A percentile compares a stretch with the other conserved stretches of the same genome.
Evolutionary conservation across 1,140 invertebrate genomes (phyloP).

Genomic region (Drosophila pseudoobscura): DNA sequence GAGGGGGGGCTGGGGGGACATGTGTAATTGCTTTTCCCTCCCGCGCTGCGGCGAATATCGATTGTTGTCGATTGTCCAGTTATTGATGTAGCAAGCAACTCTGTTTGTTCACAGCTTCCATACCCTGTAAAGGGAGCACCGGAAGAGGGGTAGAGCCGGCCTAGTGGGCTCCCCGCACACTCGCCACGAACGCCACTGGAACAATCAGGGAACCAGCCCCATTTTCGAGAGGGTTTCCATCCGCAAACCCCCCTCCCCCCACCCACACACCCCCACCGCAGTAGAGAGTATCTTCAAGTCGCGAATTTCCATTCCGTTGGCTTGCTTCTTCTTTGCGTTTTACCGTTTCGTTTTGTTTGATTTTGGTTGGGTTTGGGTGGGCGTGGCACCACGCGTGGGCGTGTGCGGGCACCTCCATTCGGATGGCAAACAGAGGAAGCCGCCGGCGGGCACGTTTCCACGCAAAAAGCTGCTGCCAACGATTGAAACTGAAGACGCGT

Average conservation of each 20-base stretch:
- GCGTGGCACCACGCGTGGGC: conserved; percentile 18
- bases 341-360: conserved; percentile 17
- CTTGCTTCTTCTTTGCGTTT: conserved; percentile 1
- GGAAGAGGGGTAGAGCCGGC: too few relatives aligned
- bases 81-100: conserved; percentile 29
- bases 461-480: conserved; percentile 32
- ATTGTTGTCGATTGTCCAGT: conserved; percentile 33
- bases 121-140: too few relatives aligned
- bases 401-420: conserved; percentile 43
- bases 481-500: conserved; percentile 67
- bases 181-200: too few relatives aligned
- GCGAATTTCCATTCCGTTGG: too few relatives aligned
- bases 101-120: not conserved
- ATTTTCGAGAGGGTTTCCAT: too few relatives aligned
- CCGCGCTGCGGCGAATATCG: conserved; percentile 4
- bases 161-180: too few relatives aligned
- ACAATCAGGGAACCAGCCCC: too few relatives aligned
- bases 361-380: conserved; percentile 22
- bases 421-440: conserved; percentile 64
- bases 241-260: too few relatives aligned
- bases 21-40: conserved; percentile 73
- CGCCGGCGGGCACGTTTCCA: conserved; percentile 56
- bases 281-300: too few relatives aligned
- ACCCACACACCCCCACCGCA: too few relatives aligned
- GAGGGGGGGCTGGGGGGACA: conserved; percentile 35